A percentile compares a stretch with the other conserved stretches of the same genome.
These are phyloP conservation scores for Alentia gelatinosa DNA, from an alignment of 2,888 invertebrate genomes.

Conservation along the genomic window DNA sequence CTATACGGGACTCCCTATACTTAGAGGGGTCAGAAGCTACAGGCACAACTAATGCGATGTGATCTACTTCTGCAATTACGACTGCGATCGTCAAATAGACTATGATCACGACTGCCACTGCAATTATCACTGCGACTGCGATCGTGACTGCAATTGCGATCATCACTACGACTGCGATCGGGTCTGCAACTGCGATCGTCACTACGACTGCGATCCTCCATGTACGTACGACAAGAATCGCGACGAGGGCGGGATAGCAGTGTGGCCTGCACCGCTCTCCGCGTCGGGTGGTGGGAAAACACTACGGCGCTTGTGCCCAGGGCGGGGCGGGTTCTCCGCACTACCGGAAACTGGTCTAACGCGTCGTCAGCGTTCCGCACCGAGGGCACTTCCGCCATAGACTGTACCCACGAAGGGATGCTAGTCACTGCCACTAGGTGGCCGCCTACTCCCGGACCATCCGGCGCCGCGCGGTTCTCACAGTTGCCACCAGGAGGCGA, in stretches of 20 bases:
- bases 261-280: too few species aligned
- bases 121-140: background rate
- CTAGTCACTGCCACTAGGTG: background rate
- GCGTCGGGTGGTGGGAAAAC: too few species aligned
- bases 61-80: background rate
- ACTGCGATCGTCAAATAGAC: background rate
- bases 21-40: too few species aligned
- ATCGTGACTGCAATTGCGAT: background rate
- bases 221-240: background rate
- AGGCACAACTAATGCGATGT: too few species aligned
- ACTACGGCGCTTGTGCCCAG: too few species aligned
- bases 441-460: background rate
- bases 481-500: background rate
- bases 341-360: background rate
- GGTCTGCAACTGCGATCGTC: background rate
- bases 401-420: too few species aligned
- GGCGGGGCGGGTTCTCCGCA: background rate
- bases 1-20: too few species aligned
- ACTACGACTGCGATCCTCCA: background rate
- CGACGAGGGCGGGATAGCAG: background rate
- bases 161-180: background rate
- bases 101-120: background rate
- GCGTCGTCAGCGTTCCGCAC: constrained; percentile 28
- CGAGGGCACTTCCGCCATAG: background rate
- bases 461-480: background rate